Base-by-base conservation (phyloP, 2,797 vertebrate genomes). In the Peromyscus aztecus region DNA sequence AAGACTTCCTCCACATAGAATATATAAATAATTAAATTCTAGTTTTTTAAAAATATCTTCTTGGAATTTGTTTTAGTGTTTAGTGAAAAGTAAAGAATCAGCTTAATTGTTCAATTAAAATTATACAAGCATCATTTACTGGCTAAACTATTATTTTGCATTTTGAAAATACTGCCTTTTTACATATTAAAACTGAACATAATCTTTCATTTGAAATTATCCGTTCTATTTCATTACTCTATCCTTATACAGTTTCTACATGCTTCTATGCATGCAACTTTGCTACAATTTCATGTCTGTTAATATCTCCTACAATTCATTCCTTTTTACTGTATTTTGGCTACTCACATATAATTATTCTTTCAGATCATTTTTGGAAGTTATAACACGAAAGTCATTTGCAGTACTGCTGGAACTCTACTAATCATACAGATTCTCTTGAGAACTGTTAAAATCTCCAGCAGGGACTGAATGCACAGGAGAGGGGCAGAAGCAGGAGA, bases 1-100 rank as follows among this genome's bases (percentile, higher is more conserved):
- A 91, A 96, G 94, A 93, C 82, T 71, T 94, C 52, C 65, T 84
- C 92, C 43, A 57, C 34, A 73, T 46, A 90, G 23, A 94, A 90
- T 93, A 78, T 88, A 85, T 73, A 91, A 95, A 69, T 40, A 93
- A 57, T 86, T 89, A 96, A 69, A 46, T 75, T 86, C 13, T 43
- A 88, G 37, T 8, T 89, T 90, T 65, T 93, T 92, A 94, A 95
- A 82, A 82, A 76, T 0, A 71, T 93, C 40, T 88, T 96, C 49
- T 65, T 65, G 7, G 27, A 43, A 75, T 86, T 95, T 90, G 14
- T 88, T 89, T 93, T 59, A 82, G 34, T 13, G 4, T 80, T 37
- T 55, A 61, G 17, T 65, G 46, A 86, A 46, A 90, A 17, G 57
- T 76, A 84, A 85, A 94, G 17, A 46, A 90, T 88, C 94, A 88